A percentile compares a stretch with the other conserved stretches of the same genome.
These are phyloP conservation scores for Cetoscarus ocellatus DNA, from an alignment of 2,797 vertebrate species.

Conservation along the genomic window DNA sequence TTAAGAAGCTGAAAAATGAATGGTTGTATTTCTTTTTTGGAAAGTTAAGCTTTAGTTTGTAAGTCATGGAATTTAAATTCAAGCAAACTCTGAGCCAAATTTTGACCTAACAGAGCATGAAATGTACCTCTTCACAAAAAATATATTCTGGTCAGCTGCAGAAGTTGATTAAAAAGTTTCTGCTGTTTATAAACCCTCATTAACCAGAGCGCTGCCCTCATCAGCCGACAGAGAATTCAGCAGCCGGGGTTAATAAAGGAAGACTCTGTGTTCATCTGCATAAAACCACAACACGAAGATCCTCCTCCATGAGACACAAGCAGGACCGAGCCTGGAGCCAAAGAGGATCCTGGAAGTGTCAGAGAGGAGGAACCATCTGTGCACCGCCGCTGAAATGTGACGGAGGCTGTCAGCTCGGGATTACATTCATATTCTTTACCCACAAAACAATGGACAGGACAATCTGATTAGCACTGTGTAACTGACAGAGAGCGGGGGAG, in stretches of 20 bases:
- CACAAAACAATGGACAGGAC: neutral
- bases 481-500: neutral
- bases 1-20: too few species aligned
- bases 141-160: too few species aligned
- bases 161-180: neutral
- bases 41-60: too few species aligned
- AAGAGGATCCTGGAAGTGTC: constrained; percentile 35
- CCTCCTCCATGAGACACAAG: neutral
- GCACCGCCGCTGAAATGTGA: constrained; percentile 13
- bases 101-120: too few species aligned
- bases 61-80: too few species aligned
- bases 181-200: constrained; percentile 16
- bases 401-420: constrained; percentile 2
- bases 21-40: too few species aligned
- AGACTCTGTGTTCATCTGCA: constrained; percentile 15
- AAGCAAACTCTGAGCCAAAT: too few species aligned
- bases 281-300: neutral
- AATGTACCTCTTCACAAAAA: neutral
- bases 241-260: constrained; percentile 16
- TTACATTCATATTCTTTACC: constrained; percentile 13
- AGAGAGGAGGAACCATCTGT: constrained; percentile 50
- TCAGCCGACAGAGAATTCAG: constrained; percentile 11
- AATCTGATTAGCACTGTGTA: neutral
- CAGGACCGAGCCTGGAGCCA: constrained; percentile 18
- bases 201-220: neutral